These are phyloP conservation scores for Bradysia coprophila DNA, from an alignment of 1,140 invertebrate species.

Conservation along the genomic window DNA sequence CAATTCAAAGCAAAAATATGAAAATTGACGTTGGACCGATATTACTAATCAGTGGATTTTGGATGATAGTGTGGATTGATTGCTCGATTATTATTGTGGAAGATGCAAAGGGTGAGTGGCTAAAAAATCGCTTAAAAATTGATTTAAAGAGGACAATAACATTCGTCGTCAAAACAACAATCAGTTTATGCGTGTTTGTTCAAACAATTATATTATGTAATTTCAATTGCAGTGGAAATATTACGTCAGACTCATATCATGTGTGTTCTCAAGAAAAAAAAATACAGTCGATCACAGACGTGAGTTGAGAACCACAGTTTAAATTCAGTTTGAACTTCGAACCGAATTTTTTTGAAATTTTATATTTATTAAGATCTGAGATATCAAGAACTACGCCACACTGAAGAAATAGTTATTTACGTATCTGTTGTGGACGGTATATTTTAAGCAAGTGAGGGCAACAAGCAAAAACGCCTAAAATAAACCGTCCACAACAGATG, in stretches of 20 bases:
- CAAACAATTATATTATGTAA: not conserved
- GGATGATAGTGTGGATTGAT: not conserved
- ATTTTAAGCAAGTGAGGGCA: too few relatives aligned
- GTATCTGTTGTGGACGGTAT: too few relatives aligned
- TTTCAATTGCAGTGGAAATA: not conserved
- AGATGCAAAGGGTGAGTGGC: slow-evolving; percentile 2
- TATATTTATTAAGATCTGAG: too few relatives aligned
- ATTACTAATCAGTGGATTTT: not conserved
- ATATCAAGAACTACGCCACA: too few relatives aligned
- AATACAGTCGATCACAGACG: too few relatives aligned
- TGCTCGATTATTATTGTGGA: slow-evolving; percentile 3
- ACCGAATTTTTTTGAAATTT: too few relatives aligned
- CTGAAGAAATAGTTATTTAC: too few relatives aligned
- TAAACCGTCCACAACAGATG: too few relatives aligned
- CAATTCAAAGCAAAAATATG: not conserved
- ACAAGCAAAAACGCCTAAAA: too few relatives aligned
- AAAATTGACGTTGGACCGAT: not conserved
- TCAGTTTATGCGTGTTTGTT: not conserved
- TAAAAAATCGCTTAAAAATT: too few relatives aligned
- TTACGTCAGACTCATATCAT: not conserved
- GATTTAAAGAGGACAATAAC: not conserved
- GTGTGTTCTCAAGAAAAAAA: not conserved
- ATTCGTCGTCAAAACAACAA: not conserved
- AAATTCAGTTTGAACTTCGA: too few relatives aligned
- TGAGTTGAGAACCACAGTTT: too few relatives aligned